Conservation (phyloP, 1,140 invertebrate species). For the Sweltsa coloradensis region DNA sequence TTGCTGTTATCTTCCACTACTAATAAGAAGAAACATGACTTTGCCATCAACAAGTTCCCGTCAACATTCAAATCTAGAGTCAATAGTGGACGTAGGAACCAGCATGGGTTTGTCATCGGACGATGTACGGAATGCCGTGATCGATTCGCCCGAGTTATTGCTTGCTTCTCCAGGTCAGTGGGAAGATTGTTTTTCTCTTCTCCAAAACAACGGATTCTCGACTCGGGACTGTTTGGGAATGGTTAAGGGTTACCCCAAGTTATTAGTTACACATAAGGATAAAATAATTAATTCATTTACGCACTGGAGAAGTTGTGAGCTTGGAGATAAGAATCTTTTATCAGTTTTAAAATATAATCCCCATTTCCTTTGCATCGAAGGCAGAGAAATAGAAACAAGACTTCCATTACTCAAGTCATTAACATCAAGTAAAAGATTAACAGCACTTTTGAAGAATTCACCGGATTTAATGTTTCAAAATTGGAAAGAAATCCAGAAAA, state of each 20-base stretch:
- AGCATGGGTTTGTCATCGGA: neutral
- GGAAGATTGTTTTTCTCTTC: neutral
- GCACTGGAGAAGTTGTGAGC: neutral
- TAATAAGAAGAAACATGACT: no score
- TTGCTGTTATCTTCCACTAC: no score
- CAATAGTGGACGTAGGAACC: no score
- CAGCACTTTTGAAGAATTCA: neutral
- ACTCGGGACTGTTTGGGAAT: neutral
- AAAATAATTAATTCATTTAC: neutral
- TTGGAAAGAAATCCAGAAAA: neutral
- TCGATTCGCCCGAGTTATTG: neutral
- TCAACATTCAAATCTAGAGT: no score
- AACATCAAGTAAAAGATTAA: neutral
- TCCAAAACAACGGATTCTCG: neutral
- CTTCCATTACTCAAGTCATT: neutral
- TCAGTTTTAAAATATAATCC: neutral
- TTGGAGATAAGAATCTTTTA: neutral
- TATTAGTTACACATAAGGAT: neutral
- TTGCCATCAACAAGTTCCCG: no score
- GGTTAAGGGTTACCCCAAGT: neutral
- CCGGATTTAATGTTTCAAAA: neutral
- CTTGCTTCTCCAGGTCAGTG: neutral
- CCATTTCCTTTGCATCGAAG: neutral
- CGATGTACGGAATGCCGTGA: neutral
- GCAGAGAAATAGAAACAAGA: neutral